These are phyloP conservation scores for Polypedilum vanderplanki DNA, from an alignment of 1,140 invertebrate species.

Conservation along the genomic window DNA sequence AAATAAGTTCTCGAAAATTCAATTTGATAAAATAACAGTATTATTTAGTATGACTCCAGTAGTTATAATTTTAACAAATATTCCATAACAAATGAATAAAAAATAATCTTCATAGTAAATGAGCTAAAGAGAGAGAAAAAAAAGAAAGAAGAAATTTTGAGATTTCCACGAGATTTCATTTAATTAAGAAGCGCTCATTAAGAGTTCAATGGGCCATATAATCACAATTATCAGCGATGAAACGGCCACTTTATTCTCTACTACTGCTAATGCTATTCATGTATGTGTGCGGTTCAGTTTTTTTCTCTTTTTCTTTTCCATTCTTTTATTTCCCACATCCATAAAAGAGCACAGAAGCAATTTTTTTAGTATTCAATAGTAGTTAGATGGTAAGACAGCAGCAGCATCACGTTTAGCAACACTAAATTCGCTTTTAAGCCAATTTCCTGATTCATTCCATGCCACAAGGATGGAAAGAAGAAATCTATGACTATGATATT, in stretches of 20 bases:
- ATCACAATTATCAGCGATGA: conserved; percentile 23
- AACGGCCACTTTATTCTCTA: not conserved
- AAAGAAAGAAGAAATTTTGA: not conserved
- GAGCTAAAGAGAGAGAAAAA: not conserved
- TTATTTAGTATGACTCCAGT: too few species aligned
- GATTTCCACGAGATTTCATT: conserved; percentile 17
- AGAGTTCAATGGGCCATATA: conserved; percentile 24
- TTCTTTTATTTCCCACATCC: not conserved
- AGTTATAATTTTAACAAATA: too few species aligned
- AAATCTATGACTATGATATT: not conserved
- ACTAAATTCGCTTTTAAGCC: conserved; percentile 4
- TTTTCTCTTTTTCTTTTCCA: not conserved
- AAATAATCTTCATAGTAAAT: not conserved
- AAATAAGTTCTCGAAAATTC: too few species aligned
- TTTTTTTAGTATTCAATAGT: conserved; percentile 2
- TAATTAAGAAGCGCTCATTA: conserved; percentile 14
- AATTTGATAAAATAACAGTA: too few species aligned
- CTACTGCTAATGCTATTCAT: not conserved
- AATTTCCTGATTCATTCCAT: conserved; percentile 13
- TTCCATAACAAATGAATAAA: too few species aligned
- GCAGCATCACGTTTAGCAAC: conserved; percentile 16
- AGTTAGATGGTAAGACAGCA: not conserved
- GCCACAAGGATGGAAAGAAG: not conserved
- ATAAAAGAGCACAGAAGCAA: not conserved
- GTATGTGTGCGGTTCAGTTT: not conserved